Conservation (phyloP, 2,888 invertebrate genomes). For the Pelosia muscerda region DNA sequence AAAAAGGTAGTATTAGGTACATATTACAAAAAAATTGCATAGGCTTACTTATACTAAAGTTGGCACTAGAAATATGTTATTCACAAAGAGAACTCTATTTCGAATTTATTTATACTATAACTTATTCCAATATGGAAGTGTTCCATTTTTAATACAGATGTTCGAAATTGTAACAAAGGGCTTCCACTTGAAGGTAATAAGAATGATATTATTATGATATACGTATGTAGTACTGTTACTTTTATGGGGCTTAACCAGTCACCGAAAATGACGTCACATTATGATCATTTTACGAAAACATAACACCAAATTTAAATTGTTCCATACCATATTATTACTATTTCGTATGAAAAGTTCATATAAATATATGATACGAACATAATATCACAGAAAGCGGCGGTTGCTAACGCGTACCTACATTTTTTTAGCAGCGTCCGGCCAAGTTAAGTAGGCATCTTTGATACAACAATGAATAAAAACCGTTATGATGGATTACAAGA, state of each 20-base stretch:
- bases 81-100: too few relatives aligned
- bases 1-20: too few relatives aligned
- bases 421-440: slow-evolving; percentile 29
- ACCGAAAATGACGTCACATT: background rate
- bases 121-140: too few relatives aligned
- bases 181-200: background rate
- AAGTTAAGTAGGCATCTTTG: slow-evolving; percentile 36
- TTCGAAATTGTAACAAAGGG: background rate
- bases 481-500: slow-evolving; percentile 38
- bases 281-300: background rate
- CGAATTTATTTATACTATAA: too few relatives aligned
- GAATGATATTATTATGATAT: background rate
- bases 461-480: slow-evolving; percentile 49
- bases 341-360: background rate
- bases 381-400: background rate
- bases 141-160: too few relatives aligned
- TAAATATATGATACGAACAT: background rate
- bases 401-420: slow-evolving; percentile 13
- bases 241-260: background rate
- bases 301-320: background rate
- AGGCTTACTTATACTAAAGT: too few relatives aligned
- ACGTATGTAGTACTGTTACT: background rate
- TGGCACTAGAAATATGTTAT: too few relatives aligned
- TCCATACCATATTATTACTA: background rate
- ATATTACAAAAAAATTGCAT: too few relatives aligned